Evolutionary conservation across 2,888 invertebrate genomes (phyloP).

Genomic region (Lepetodrilus schrolli): DNA sequence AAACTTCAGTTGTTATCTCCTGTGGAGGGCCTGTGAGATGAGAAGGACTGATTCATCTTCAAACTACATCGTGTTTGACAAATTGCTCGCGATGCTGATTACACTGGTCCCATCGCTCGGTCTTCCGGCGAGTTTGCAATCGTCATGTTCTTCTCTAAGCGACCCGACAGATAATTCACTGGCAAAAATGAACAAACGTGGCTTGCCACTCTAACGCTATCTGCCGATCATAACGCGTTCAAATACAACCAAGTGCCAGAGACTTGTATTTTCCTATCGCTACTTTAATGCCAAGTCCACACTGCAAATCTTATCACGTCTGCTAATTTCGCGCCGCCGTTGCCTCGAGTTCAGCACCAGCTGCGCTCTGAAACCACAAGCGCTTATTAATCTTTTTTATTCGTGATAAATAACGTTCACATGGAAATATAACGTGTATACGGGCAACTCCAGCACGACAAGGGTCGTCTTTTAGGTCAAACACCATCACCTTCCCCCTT

Average conservation of each 20-base stretch:
- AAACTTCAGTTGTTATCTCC: constrained; percentile 2
- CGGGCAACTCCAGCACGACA: not conserved
- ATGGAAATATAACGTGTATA: constrained; percentile 7
- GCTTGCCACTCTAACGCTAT: not conserved
- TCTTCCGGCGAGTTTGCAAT: not conserved
- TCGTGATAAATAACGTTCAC: constrained; percentile 1
- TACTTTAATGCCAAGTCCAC: not conserved
- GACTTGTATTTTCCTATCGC: not conserved
- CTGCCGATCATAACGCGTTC: not conserved
- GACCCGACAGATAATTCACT: no score
- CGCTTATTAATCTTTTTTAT: not conserved
- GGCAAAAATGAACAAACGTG: not conserved
- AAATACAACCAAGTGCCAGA: constrained; percentile 1
- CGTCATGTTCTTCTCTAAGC: not conserved
- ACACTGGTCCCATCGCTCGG: constrained; percentile 11
- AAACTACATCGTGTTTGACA: constrained; percentile 17
- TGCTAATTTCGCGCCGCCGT: constrained; percentile 16
- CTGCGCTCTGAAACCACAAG: not conserved
- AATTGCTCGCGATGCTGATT: constrained; percentile 19
- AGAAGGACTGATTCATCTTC: not conserved
- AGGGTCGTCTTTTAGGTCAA: not conserved
- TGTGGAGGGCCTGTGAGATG: not conserved
- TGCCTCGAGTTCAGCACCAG: not conserved
- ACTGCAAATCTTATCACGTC: not conserved
- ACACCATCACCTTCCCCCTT: not conserved